Conservation (phyloP, 2,888 invertebrate genomes). For the Pilophorus perplexus region DNA sequence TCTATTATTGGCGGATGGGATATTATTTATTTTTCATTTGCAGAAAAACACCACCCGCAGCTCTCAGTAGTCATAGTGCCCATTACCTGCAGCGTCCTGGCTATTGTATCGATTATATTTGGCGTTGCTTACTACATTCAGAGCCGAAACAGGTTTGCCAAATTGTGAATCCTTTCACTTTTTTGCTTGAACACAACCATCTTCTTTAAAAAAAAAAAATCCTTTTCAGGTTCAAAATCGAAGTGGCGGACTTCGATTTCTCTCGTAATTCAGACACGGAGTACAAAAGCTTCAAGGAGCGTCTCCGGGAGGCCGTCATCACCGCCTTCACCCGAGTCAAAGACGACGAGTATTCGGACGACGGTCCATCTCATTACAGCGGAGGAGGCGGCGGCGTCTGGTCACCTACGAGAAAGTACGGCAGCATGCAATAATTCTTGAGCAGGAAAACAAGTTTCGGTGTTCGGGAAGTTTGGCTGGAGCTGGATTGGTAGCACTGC, state of each 20-base stretch:
- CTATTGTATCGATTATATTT: slow-evolving; percentile 79
- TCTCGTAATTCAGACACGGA: slow-evolving; percentile 67
- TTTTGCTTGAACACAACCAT: not conserved
- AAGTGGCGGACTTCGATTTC: slow-evolving; percentile 89
- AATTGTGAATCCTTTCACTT: too few species aligned
- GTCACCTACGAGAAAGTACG: slow-evolving; percentile 50
- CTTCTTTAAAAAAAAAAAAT: not conserved
- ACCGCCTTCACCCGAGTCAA: slow-evolving; percentile 56
- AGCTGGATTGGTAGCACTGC: too few species aligned
- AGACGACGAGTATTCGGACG: slow-evolving; percentile 48
- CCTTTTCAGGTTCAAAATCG: slow-evolving; percentile 59
- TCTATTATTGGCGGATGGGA: not conserved
- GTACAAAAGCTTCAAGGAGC: slow-evolving; percentile 81
- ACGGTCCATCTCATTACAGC: slow-evolving; percentile 42
- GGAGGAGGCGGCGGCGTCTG: slow-evolving; percentile 47
- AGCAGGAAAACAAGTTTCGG: too few species aligned
- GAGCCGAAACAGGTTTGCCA: slow-evolving; percentile 72
- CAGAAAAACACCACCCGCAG: slow-evolving; percentile 72
- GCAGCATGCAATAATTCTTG: slow-evolving; percentile 50
- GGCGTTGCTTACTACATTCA: slow-evolving; percentile 85
- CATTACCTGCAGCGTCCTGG: slow-evolving; percentile 74
- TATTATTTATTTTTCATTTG: slow-evolving; percentile 36
- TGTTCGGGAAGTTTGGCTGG: too few species aligned
- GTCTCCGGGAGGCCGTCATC: slow-evolving; percentile 73
- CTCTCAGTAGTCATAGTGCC: slow-evolving; percentile 86